phyloP scores from a whole-genome alignment of 2,888 invertebrate genomes.

The Netelia melanura region DNA sequence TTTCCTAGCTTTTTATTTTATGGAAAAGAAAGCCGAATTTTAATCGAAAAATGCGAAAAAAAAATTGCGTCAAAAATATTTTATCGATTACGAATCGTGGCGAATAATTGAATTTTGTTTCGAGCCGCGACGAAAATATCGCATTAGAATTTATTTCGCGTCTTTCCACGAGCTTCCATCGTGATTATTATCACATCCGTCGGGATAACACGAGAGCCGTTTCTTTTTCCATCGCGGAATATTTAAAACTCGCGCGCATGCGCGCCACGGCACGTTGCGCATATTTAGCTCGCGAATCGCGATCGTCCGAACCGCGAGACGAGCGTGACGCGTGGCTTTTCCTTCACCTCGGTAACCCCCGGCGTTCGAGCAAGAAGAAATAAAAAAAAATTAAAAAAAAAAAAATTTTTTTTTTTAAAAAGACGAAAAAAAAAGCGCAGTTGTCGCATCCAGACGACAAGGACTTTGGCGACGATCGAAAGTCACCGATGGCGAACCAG shows the following conservation, averaged over 20 bases:
- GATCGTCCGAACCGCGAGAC: conserved; percentile 4
- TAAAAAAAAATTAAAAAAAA: neutral
- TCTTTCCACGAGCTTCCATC: neutral
- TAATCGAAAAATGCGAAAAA: too few relatives aligned
- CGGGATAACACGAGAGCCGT: neutral
- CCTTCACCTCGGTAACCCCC: conserved; percentile 72
- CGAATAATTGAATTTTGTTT: too few relatives aligned
- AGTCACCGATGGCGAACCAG: neutral
- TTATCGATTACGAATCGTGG: too few relatives aligned
- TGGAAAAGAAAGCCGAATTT: too few relatives aligned
- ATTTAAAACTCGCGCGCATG: neutral
- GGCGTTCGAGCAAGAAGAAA: conserved; percentile 33
- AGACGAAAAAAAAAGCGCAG: conserved; percentile 60
- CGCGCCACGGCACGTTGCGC: conserved; percentile 8
- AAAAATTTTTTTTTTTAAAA: neutral
- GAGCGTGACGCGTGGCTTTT: conserved; percentile 70
- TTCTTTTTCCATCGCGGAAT: neutral
- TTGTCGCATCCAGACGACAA: conserved; percentile 47
- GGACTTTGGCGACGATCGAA: conserved; percentile 45
- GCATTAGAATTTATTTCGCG: neutral
- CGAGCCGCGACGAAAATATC: too few relatives aligned
- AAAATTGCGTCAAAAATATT: too few relatives aligned
- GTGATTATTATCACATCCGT: neutral
- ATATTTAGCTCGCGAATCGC: conserved; percentile 38
- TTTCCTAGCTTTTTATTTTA: too few relatives aligned